Evolutionary conservation across 2,888 invertebrate genomes (phyloP), one percentile per base, ranked within the genome.

Genomic region (Oligia fasciuncula): DNA sequence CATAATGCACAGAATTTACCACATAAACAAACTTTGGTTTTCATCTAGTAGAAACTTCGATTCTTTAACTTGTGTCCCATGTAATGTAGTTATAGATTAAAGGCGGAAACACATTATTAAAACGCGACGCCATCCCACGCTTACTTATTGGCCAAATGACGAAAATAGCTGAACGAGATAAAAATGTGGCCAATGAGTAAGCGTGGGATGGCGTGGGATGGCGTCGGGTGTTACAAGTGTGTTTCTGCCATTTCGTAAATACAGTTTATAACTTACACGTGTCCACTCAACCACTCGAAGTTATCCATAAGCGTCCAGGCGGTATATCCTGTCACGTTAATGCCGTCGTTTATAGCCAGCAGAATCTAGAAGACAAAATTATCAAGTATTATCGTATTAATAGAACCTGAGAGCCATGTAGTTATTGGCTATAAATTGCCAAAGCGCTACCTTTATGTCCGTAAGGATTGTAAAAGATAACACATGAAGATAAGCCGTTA

Each of bases 281-380:
- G 97, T 23, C 97, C 97, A 67, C 88, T 89, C 95, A 88, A 90
- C 97, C 97, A 97, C 92, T 97, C 97, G 84, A 97, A 97, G 88
- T 97, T 97, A 88, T 98, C 98, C 94, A 97, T 94, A 14, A 98
- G 92, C 4, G 97, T 97, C 97, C 97, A 97, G 0, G 97, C 97
- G 2, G 97, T 97, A 91, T 97, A 97, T 0, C 97, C 97, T 62
- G 93, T 93, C 2, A 97, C 90, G n/a, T 95, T 95, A 72, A 96
- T 94, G 1, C 93, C 93, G 78, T 97, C 97, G 79, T 94, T 89
- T 51, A 95, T 94, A 0, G 96, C 96, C 11, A 95, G 86, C 65
- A 96, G 84, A 29, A 96, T 77, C 88, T 96, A n/a, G 40, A 72
- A 78, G 1, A 71, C 14, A 43, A 78, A 54, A 76, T 40, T 43